These are phyloP conservation scores for Clunio marinus DNA, from an alignment of 2,888 invertebrate genomes.

Conservation along the genomic window DNA sequence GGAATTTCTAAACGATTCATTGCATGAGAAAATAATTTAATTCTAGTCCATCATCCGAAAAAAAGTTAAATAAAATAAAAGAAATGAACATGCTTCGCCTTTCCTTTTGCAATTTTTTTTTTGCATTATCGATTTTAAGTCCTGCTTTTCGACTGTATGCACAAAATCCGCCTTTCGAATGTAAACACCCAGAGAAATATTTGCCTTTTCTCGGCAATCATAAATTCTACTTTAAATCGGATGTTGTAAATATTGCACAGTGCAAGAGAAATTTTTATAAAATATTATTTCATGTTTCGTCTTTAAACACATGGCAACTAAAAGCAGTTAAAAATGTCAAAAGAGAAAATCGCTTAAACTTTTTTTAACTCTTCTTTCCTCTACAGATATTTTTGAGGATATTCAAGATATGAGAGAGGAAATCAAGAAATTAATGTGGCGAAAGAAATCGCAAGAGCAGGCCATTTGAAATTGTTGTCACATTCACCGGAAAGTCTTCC, in stretches of 20 bases:
- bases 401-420: background rate
- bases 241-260: slow-evolving; percentile 30
- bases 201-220: background rate
- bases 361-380: too few species aligned
- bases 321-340: background rate
- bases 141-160: background rate
- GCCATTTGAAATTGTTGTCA: background rate
- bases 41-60: background rate
- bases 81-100: background rate
- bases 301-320: background rate
- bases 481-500: slow-evolving; percentile 10
- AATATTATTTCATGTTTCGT: background rate
- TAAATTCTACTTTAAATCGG: slow-evolving; percentile 1
- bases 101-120: background rate
- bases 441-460: background rate
- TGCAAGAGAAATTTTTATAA: too few species aligned
- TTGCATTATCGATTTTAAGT: slow-evolving; percentile 24
- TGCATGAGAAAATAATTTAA: background rate
- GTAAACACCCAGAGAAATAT: slow-evolving; percentile 29
- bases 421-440: background rate
- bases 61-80: background rate
- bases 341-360: too few species aligned
- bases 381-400: background rate
- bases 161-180: slow-evolving; percentile 18
- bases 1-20: slow-evolving; percentile 11